Conservation (phyloP, 2,113 vertebrate genomes). For the Burhinus oedicnemus region DNA sequence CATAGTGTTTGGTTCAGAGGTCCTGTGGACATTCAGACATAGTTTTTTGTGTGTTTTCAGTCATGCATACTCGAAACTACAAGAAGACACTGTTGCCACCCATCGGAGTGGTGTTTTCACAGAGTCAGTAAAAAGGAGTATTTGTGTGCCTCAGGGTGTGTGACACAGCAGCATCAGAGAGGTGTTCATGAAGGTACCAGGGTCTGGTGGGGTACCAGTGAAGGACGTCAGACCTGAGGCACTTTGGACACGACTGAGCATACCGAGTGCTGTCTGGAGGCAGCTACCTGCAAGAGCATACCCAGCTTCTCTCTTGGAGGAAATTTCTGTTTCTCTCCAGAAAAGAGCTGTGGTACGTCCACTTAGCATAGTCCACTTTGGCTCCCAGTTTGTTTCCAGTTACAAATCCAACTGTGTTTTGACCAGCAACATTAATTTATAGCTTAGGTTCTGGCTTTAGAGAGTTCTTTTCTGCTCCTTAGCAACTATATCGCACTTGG, state of each 20-base stretch:
- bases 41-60: not conserved
- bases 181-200: fast-evolving
- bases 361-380: not conserved
- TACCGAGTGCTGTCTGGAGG: not conserved
- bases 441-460: not conserved
- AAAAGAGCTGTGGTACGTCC: not conserved
- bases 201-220: not conserved
- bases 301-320: fast-evolving
- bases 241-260: not conserved
- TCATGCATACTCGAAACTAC: not conserved
- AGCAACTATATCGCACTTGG: not conserved
- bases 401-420: not conserved
- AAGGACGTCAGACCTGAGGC: not conserved
- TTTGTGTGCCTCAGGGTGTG: not conserved
- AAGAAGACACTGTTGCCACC: not conserved
- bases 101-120: fast-evolving
- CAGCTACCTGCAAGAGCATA: not conserved
- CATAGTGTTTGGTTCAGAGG: not conserved
- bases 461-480: not conserved
- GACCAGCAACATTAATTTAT: not conserved
- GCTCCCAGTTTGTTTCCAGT: not conserved
- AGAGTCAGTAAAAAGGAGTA: not conserved
- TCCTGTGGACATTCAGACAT: not conserved
- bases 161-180: not conserved
- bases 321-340: not conserved